Base-by-base conservation (phyloP, 2,888 invertebrate genomes). In the Danaus chrysippus region DNA sequence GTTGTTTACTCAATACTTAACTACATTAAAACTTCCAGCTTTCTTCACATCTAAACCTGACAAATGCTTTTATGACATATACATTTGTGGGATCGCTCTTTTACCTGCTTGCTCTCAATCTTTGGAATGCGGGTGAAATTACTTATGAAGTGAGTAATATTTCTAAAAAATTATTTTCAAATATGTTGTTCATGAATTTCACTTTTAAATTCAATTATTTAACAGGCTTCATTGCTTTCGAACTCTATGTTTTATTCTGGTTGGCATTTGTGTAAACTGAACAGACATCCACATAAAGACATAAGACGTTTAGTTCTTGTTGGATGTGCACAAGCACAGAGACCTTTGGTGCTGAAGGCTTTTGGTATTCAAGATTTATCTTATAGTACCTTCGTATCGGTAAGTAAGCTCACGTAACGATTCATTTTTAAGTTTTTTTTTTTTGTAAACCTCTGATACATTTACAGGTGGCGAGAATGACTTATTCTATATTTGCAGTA, bases 61-160 rank as follows among this genome's bases (percentile, higher is more conserved):
- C 86, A 9, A 87, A 88, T 65, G 86, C 87, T 5, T 81, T 88
- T 59, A 89, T 88, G 89, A 89, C 87, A 8, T 88, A 86, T 66
- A 84, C 86, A 0, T 89, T 89, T 63, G 85, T 89, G 5, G 72
- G 81, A 1, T 87, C 86, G 0, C 71, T 90, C n/a, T 87, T 89
- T 68, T 73, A 85, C 56, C 68, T 88, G 23, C 68, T 88, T 23
- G 87, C 86, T 0, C 68, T 89, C 44, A 87, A 87, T 71, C 76
- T 89, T 49, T 89, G 88, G 87, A 89, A 89, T 60, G 87, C 90
- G 0, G 88, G 87, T 6, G 89, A 89, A 72, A 75, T 88, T 15
- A 87, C 87, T 13, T 82, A 86, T 70, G 85, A 89, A 83, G 88
- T 87, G 71, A 59, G 49, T 54, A 54, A 42, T 59, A 13, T 42